Base-by-base conservation (phyloP, 1,140 invertebrate genomes). In the Delia radicum region DNA sequence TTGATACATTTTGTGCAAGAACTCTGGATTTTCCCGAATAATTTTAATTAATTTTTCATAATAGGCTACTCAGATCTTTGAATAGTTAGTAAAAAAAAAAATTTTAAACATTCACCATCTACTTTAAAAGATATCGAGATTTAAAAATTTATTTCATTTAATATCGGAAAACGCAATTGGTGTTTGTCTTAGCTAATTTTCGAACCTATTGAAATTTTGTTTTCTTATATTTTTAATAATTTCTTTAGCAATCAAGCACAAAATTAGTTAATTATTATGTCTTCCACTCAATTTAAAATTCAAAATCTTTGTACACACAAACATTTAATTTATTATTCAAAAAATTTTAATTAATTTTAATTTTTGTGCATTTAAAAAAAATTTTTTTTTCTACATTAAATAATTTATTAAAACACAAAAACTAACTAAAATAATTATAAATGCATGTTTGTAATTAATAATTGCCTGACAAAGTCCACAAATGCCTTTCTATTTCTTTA, bases 371-470 rank as follows among this genome's bases (percentile, higher is more conserved):
- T 18, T 21, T 55, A 55, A 21, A 18, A 55, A 55, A 10, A n/a
- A 42, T 42, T 42, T 42, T 42, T n/a, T 42, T 15, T 42, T 42
- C 8, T n/a, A 42, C 8, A 42, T n/a, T n/a, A 42, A 42, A 42
- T 15, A 13, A 3, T 10, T 3, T 10, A 42, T 3, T 5, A 55
- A 18, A 55, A 55, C 0, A 55, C 5, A 55, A 55, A 55, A 55
- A 8, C 8, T 55, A 55, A 55, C 18, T 55, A 55, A 55, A 55
- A 55, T 55, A 55, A 55, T 55, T 55, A 55, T 21, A 55, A 55
- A 55, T 55, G 48, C 48, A 55, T 55, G 48, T 55, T 55, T 55
- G 48, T 55, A 55, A 55, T 55, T 55, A 55, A 55, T 55, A 55
- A 55, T 55, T 55, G 48, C 48, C 48, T 55, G 48, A 55, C 48